Evolutionary conservation across 1,140 invertebrate genomes (phyloP).

Genomic region (Drosophila trapezifrons): DNA sequence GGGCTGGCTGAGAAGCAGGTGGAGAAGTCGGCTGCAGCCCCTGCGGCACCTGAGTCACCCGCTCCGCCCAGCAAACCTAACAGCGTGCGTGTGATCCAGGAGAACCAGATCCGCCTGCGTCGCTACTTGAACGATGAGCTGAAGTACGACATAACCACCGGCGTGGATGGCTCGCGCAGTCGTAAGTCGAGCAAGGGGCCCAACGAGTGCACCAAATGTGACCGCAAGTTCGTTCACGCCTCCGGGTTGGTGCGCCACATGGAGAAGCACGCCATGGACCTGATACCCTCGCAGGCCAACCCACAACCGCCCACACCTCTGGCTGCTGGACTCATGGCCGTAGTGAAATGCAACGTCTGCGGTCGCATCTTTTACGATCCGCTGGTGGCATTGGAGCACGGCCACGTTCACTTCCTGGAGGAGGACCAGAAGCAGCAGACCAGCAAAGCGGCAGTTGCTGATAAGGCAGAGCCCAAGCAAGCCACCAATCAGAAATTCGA

Average conservation of each 20-base stretch:
- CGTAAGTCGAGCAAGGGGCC: slow-evolving; percentile 56
- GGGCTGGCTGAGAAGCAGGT: not conserved
- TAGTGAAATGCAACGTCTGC: slow-evolving; percentile 67
- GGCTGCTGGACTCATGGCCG: slow-evolving; percentile 43
- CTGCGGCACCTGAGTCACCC: not conserved
- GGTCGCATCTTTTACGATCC: slow-evolving; percentile 70
- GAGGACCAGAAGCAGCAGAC: not conserved
- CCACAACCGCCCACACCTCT: slow-evolving; percentile 15
- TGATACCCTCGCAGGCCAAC: slow-evolving; percentile 52
- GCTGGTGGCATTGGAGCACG: slow-evolving; percentile 53
- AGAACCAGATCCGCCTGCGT: slow-evolving; percentile 75
- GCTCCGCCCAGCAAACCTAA: slow-evolving; percentile 11
- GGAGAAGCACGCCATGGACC: slow-evolving; percentile 80
- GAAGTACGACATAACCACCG: slow-evolving; percentile 66
- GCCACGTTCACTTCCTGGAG: slow-evolving; percentile 35
- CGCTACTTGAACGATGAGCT: slow-evolving; percentile 77
- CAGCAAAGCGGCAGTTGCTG: not conserved
- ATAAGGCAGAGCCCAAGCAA: not conserved
- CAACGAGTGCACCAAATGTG: slow-evolving; percentile 79
- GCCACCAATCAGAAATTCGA: not conserved
- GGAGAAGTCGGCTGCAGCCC: not conserved
- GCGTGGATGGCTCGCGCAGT: slow-evolving; percentile 20
- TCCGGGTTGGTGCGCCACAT: slow-evolving; percentile 80
- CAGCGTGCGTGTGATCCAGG: slow-evolving; percentile 56
- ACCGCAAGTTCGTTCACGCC: slow-evolving; percentile 80